phyloP scores from a whole-genome alignment of 2,888 invertebrate genomes.

The Drosophila siamana region DNA sequence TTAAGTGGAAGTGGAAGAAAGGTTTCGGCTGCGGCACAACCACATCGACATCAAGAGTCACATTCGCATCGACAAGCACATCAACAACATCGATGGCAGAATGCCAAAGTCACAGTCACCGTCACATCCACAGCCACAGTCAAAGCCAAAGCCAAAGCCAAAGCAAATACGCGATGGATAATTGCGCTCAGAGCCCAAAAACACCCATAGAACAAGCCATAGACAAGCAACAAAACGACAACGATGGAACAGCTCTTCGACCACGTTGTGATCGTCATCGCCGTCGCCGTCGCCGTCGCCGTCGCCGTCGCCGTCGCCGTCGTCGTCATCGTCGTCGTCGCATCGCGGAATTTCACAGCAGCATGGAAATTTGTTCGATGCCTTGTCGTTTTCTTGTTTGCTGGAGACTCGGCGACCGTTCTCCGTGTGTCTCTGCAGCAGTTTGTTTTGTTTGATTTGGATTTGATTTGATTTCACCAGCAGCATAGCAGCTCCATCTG shows the following conservation, averaged over 20 bases:
- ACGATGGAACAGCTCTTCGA: conserved; percentile 59
- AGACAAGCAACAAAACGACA: conserved; percentile 36
- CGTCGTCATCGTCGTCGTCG: conserved; percentile 41
- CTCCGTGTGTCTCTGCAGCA: conserved; percentile 49
- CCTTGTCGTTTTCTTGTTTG: conserved; percentile 62
- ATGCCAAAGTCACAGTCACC: conserved; percentile 58
- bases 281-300: conserved; percentile 24
- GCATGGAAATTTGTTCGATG: conserved; percentile 83
- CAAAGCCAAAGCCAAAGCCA: conserved; percentile 42
- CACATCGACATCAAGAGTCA: conserved; percentile 27
- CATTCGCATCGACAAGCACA: conserved; percentile 40
- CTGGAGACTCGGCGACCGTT: conserved; percentile 16
- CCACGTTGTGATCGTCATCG: conserved; percentile 1
- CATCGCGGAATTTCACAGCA: conserved; percentile 80
- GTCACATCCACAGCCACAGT: conserved; percentile 53
- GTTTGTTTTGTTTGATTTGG: conserved; percentile 81
- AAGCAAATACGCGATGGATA: conserved; percentile 69
- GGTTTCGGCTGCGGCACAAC: conserved; percentile 47
- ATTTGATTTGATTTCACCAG: conserved; percentile 80
- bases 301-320: conserved; percentile 19
- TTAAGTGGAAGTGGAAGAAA: conserved; percentile 81
- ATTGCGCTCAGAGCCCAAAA: conserved; percentile 62
- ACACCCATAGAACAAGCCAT: conserved; percentile 52
- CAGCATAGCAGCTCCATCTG: conserved; percentile 34
- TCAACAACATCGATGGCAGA: conserved; percentile 61